phyloP scores from a whole-genome alignment of 2,113 vertebrate species.

The Delphinapterus leucas region DNA sequence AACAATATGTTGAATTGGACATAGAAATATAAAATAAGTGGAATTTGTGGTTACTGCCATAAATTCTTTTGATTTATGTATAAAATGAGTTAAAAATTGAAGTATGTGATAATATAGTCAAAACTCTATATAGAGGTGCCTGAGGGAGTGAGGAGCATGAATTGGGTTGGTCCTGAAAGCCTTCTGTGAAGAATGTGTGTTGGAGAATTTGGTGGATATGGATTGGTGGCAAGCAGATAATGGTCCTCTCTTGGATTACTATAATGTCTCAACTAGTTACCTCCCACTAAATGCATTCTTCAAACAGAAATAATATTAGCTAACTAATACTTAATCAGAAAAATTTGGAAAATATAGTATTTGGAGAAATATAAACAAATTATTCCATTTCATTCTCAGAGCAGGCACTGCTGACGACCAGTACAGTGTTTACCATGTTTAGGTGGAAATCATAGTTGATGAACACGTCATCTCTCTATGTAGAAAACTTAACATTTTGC shows the following conservation, averaged over 20 bases:
- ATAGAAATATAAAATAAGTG: background rate
- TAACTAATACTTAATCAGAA: background rate
- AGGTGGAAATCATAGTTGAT: background rate
- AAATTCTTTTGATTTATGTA: background rate
- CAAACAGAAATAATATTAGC: background rate
- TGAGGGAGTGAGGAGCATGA: background rate
- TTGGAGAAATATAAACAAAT: background rate
- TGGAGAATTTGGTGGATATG: background rate
- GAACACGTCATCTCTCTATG: background rate
- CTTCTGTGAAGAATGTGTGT: background rate
- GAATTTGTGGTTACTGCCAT: background rate
- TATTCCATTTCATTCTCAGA: background rate
- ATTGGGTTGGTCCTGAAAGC: background rate
- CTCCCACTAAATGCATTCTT: background rate
- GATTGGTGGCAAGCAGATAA: background rate
- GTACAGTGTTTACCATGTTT: background rate
- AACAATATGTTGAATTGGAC: background rate
- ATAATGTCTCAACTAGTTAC: background rate
- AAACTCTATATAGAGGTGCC: background rate
- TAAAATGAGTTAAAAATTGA: background rate
- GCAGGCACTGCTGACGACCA: background rate
- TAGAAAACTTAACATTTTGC: background rate
- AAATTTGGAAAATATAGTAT: background rate
- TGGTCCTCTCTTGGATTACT: background rate
- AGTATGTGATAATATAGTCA: background rate